Evolutionary conservation across 2,888 invertebrate genomes (phyloP), one percentile per base, ranked within the genome.

Genomic region (Drosophila recens): DNA sequence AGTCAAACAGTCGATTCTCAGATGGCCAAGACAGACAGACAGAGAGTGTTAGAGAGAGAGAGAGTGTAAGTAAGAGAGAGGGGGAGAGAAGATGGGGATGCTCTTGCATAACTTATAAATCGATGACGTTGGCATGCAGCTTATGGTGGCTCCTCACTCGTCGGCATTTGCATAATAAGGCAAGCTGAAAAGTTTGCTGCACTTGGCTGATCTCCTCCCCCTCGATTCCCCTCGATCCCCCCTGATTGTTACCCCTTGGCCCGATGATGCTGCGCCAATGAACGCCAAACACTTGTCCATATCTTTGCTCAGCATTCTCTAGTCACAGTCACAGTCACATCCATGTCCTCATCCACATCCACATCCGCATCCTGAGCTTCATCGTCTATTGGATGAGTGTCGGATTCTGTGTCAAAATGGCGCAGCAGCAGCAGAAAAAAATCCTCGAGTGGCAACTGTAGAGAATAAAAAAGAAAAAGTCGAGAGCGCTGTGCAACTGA

Each of bases 21-120:
- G 62, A 51, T 59, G 48, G 36, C 45, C 45, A 36, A 36, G 20
- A 46, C 34, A 42, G n/a, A 27, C 40, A 1, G 34, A n/a, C 11
- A 13, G 46, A 0, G 45, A 4, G 51, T 17, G 9, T 0, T 1
- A 13, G 11, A 2, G 38, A n/a, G 30, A 15, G 2, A 2, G 5
- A 33, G 15, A 27, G 36, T 10, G 36, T 23, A 23, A 11, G 40
- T 30, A 10, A n/a, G n/a, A 9, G 45, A 13, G 34, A 45, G 27
- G 4, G 15, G 10, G 43, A 10, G 23, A 4, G 3, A 3, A 15
- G 42, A 20, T 43, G 45, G 20, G 9, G n/a, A 11, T 33, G 59
- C 71, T 70, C 67, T 83, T 87, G 84, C 88, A 84, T 84, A 84
- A 87, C 88, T 84, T 84, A 84, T 84, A 84, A 84, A 84, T 88